A percentile compares a stretch with the other conserved stretches of the same genome.
phyloP scores from a whole-genome alignment of 2,797 vertebrate genomes.

The Sebastes steindachneri region DNA sequence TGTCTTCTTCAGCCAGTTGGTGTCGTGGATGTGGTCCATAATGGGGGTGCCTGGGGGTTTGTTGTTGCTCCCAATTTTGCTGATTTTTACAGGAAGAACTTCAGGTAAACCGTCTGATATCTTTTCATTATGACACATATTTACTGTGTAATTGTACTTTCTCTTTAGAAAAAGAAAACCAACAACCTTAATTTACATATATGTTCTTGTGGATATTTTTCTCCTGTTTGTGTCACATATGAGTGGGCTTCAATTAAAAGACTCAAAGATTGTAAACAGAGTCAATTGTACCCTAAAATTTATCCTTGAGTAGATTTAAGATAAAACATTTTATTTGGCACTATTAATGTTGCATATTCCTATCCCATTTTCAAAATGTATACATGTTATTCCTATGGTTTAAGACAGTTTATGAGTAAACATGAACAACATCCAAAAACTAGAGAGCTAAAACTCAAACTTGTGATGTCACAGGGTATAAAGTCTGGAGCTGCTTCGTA shows the following conservation, averaged over 20 bases:
- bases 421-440: too few species aligned
- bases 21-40: not conserved
- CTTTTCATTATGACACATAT: not conserved
- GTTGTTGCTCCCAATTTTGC: conserved; percentile 38
- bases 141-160: not conserved
- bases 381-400: too few species aligned
- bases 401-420: too few species aligned
- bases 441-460: too few species aligned
- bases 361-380: not conserved
- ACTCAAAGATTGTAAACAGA: not conserved
- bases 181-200: not conserved
- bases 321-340: not conserved
- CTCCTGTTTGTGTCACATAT: not conserved
- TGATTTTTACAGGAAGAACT: conserved; percentile 9
- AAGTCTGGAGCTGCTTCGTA: too few species aligned
- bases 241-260: not conserved
- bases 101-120: conserved; percentile 49
- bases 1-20: conserved; percentile 13
- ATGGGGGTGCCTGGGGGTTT: conserved; percentile 19
- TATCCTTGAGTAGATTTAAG: not conserved
- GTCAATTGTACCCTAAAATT: not conserved
- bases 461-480: too few species aligned
- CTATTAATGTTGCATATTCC: not conserved
- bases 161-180: not conserved
- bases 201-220: not conserved